Evolutionary conservation across 1,140 invertebrate species (phyloP).

Genomic region (Papilio dardanus): DNA sequence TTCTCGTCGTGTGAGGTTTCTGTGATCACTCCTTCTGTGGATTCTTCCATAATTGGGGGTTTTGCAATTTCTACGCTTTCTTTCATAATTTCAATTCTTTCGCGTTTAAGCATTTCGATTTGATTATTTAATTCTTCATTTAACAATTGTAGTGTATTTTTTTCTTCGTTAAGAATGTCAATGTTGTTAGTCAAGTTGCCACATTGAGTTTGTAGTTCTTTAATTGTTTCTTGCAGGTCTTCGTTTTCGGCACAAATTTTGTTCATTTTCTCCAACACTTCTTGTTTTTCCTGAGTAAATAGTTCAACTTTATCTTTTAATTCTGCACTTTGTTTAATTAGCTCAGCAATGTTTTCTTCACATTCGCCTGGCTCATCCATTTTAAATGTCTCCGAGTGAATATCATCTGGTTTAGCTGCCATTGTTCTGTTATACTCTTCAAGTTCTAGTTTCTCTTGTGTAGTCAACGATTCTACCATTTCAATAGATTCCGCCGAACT

Average conservation of each 20-base stretch:
- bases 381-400: constrained; percentile 55
- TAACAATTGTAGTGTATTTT: constrained; percentile 74
- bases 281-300: constrained; percentile 85
- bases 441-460: constrained; percentile 84
- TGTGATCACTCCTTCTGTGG: constrained; percentile 48
- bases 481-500: constrained; percentile 87
- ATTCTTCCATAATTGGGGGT: constrained; percentile 58
- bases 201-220: constrained; percentile 83
- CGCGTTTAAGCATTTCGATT: constrained; percentile 75
- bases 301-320: constrained; percentile 86
- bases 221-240: constrained; percentile 81
- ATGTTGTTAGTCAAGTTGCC: constrained; percentile 80
- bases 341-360: constrained; percentile 75
- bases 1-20: constrained; percentile 69
- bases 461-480: constrained; percentile 86
- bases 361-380: constrained; percentile 37
- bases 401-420: constrained; percentile 47
- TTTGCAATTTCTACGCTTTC: constrained; percentile 72
- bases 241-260: constrained; percentile 85
- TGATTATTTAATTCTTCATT: constrained; percentile 69
- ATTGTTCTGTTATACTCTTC: constrained; percentile 81
- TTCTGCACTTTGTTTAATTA: constrained; percentile 84
- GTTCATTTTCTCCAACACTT: constrained; percentile 87
- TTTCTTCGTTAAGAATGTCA: constrained; percentile 83
- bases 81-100: constrained; percentile 72